phyloP scores from a whole-genome alignment of 2,113 vertebrate genomes.

The Psilopsiagon aymara region DNA sequence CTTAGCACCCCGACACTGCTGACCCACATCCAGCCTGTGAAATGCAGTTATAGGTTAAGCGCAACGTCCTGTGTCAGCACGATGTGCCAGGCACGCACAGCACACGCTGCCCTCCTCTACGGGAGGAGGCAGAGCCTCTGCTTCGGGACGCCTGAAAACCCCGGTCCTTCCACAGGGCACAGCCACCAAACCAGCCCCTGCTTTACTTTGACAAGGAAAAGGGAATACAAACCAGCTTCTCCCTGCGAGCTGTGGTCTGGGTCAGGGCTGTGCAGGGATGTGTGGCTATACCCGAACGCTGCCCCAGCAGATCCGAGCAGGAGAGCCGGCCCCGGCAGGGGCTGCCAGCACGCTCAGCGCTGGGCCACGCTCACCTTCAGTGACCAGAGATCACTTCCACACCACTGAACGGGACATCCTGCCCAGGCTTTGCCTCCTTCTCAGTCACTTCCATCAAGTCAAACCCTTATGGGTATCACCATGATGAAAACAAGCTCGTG shows the following conservation, averaged over 20 bases:
- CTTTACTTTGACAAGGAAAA: neutral
- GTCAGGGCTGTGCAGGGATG: conserved; percentile 7
- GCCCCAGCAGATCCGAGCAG: neutral
- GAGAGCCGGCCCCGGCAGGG: neutral
- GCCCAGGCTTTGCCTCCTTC: neutral
- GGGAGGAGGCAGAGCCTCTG: neutral
- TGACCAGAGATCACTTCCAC: neutral
- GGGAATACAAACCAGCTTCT: neutral
- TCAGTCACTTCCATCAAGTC: neutral
- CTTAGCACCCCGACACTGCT: neutral
- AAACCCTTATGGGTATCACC: neutral
- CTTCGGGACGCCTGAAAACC: neutral
- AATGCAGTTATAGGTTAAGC: neutral
- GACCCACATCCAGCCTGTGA: conserved; percentile 5
- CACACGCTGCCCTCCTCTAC: neutral
- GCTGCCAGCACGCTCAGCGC: neutral
- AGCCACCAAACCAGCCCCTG: fast-evolving
- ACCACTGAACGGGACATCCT: neutral
- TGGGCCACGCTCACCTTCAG: fast-evolving
- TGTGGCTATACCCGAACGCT: conserved; percentile 1
- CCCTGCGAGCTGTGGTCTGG: neutral
- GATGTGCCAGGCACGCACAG: neutral
- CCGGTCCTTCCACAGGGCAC: fast-evolving
- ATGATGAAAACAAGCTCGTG: neutral
- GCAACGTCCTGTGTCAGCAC: neutral